Evolutionary conservation across 2,888 invertebrate species (phyloP), one percentile per base, ranked within the genome.

Genomic region (Drosophila colorata): DNA sequence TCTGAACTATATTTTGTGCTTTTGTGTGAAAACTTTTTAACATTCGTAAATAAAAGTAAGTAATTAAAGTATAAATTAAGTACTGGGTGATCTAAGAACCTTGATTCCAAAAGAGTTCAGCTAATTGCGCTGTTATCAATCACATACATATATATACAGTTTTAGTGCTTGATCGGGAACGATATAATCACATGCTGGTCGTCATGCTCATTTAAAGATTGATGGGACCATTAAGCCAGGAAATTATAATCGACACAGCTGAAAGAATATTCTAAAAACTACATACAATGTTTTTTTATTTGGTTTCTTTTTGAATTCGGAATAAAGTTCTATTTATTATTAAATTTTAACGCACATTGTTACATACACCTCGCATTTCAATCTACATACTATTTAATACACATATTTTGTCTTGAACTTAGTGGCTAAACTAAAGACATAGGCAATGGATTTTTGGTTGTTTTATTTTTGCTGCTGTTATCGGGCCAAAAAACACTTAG

Each of bases 301-400:
- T 37, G 4, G 23, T 9, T 44, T 64, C 23, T 41, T 60, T 59
- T 74, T 51, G 61, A 87, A 85, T 83, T 75, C 51, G 83, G 83
- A 83, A 87, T 83, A 83, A 83, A 87, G 69, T 77, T 75, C 55
- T 81, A 79, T 83, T 83, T 85, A 82, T 85, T 83, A 78, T 80
- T 66, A 78, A 87, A 73, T 74, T 87, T 85, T 78, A 83, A 83
- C 87, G 79, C 81, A 84, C 84, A 80, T 69, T 81, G 70, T 79
- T 80, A 80, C 84, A 86, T 69, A 87, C 80, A 82, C 83, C 57
- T 56, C 63, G 53, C 47, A 38, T 58, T 53, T 71, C 68, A 38
- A 57, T 74, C 87, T 84, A 84, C 78, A 86, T 58, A 86, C 83
- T 87, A 84, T 78, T 84, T 87, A 84, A 87, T 87, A 85, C 83